Evolutionary conservation across 2,113 vertebrate species (phyloP), one percentile per base, ranked within the genome.

Genomic region (Solenodon paradoxus): DNA sequence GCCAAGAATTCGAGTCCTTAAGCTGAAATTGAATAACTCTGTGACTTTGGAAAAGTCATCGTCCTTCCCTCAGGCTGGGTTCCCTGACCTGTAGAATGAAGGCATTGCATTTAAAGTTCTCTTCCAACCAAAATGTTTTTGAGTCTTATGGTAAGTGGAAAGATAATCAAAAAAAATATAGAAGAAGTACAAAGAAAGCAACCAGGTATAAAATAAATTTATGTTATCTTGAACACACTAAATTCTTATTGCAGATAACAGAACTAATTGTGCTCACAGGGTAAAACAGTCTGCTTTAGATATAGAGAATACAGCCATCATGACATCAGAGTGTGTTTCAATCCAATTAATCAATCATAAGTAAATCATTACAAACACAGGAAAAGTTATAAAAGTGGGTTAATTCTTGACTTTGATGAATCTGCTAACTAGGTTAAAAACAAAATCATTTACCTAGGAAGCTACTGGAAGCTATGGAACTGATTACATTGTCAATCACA

Each of bases 221-320:
- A n/a, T n/a, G 47, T 13, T 75, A 35, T 68, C 26, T 32, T 86
- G 28, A 75, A 55, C 9, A 64, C 7, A 47, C 63, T 92, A 49
- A 59, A 81, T 84, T 61, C 79, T 92, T 95, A 75, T 22, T 75
- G 45, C 7, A 77, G 30, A 96, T 61, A 42, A 38, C n/a, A 86
- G 89, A 7, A 13, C 26, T 19, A 88, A 40, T 3, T 22, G 17
- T 11, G 71, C n/a, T 22, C 71, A 66, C 24, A 49, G 42, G 28
- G 5, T 68, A 45, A 3, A 91, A 63, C 85, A 26, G 0, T 2
- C 45, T 42, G 2, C 45, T 72, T 5, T 75, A 11, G 6, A 69
- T 28, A 35, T 26, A 69, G 28, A 71, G 6, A 93, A 95, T 88
- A 45, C 6, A 55, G 9, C 7, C 63, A 42, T 77, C 4, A 55